These are phyloP conservation scores for Ischnus inquisitorius DNA, from an alignment of 2,888 invertebrate genomes.

Conservation along the genomic window DNA sequence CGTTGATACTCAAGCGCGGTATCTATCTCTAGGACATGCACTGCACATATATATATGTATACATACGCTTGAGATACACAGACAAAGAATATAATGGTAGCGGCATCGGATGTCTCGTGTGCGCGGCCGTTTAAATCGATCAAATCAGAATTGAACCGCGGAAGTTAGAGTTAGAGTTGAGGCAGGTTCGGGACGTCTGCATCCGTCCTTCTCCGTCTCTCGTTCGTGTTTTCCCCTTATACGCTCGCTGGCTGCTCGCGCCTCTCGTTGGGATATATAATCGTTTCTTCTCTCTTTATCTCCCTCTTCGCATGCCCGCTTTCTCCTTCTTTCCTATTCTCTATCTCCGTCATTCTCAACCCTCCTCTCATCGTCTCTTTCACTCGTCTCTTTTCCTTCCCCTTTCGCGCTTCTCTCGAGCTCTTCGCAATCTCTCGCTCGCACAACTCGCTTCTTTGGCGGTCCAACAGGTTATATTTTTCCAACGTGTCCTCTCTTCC, in stretches of 20 bases:
- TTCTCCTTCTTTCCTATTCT: constrained; percentile 35
- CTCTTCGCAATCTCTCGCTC: constrained; percentile 59
- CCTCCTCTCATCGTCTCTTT: constrained; percentile 43
- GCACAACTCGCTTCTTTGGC: constrained; percentile 74
- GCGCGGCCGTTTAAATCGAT: constrained; percentile 78
- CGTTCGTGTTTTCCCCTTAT: constrained; percentile 62
- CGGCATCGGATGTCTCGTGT: constrained; percentile 49
- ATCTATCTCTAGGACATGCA: not conserved
- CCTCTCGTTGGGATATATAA: constrained; percentile 61
- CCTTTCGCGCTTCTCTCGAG: constrained; percentile 36
- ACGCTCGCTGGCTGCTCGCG: constrained; percentile 57
- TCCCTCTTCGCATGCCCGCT: constrained; percentile 26
- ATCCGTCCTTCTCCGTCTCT: constrained; percentile 70
- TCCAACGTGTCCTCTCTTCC: constrained; percentile 74
- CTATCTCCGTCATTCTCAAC: constrained; percentile 15
- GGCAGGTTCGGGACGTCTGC: constrained; percentile 83
- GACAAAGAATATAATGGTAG: constrained; percentile 4
- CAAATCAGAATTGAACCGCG: constrained; percentile 83
- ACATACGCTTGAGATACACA: constrained; percentile 7
- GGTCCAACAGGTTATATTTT: constrained; percentile 85
- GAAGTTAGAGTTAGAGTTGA: constrained; percentile 82
- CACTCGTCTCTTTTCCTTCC: constrained; percentile 50
- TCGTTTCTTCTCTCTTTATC: constrained; percentile 31
- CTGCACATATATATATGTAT: not conserved
- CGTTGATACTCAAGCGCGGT: not conserved